These are phyloP conservation scores for Sebastes kiyomatsui DNA, from an alignment of 2,797 vertebrate species.

Conservation along the genomic window DNA sequence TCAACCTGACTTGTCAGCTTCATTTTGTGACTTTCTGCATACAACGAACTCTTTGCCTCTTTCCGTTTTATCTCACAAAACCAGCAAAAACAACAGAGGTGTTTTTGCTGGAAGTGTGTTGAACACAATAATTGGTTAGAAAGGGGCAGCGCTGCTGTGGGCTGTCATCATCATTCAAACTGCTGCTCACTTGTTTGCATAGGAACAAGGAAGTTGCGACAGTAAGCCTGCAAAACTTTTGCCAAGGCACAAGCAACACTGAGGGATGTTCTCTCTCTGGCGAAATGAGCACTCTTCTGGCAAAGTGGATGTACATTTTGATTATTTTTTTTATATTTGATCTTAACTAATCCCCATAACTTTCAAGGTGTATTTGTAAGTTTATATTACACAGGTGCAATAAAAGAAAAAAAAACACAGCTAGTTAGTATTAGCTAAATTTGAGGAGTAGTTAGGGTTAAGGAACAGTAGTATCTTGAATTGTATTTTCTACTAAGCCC, in stretches of 20 bases:
- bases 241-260: neutral
- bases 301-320: neutral
- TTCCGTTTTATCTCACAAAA: neutral
- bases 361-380: no score
- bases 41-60: neutral
- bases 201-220: conserved; percentile 7
- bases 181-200: conserved; percentile 21
- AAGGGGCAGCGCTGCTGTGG: conserved; percentile 28
- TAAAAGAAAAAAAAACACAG: no score
- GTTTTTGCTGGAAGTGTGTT: neutral
- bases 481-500: no score
- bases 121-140: conserved; percentile 24
- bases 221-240: neutral
- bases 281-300: neutral
- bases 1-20: conserved; percentile 13
- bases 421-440: no score
- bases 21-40: conserved; percentile 10
- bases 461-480: no score
- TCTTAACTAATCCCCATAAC: neutral
- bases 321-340: neutral
- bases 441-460: no score
- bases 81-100: neutral
- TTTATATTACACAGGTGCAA: no score
- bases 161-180: conserved; percentile 43
- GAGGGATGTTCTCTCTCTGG: neutral